Evolutionary conservation across 2,113 vertebrate genomes (phyloP).

Genomic region (Scartelaos histophorus): DNA sequence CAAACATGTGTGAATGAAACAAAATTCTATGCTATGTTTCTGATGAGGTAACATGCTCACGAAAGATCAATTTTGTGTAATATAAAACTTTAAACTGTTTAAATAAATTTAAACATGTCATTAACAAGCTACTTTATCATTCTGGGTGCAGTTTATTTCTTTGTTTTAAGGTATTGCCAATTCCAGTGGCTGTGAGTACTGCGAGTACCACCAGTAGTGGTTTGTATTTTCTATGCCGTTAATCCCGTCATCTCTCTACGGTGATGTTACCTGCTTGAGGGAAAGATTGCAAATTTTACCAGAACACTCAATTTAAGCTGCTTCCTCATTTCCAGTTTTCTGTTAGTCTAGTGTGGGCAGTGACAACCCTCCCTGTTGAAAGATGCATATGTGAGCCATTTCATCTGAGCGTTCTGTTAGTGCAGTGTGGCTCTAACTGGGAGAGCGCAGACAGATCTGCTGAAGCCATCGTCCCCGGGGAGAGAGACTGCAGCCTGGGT

Average conservation of each 20-base stretch:
- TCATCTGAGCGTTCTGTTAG: conserved; percentile 35
- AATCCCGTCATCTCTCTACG: background rate
- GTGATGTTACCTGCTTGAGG: background rate
- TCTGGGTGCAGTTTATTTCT: too few relatives aligned
- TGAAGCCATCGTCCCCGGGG: conserved; percentile 30
- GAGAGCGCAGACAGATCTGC: conserved; percentile 36
- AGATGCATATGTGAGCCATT: conserved; percentile 30
- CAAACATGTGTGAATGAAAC: too few relatives aligned
- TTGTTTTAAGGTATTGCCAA: too few relatives aligned
- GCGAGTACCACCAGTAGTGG: too few relatives aligned
- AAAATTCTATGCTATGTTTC: too few relatives aligned
- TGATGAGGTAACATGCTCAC: too few relatives aligned
- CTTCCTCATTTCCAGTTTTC: background rate
- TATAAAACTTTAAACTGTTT: too few relatives aligned
- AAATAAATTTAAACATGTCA: too few relatives aligned
- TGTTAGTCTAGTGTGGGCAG: background rate
- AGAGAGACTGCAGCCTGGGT: conserved; percentile 24
- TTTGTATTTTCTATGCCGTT: too few relatives aligned
- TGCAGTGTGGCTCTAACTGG: conserved; percentile 23
- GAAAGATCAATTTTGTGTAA: too few relatives aligned
- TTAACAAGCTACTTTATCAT: too few relatives aligned
- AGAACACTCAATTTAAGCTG: background rate
- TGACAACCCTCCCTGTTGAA: conserved; percentile 20
- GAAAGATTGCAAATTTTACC: background rate
- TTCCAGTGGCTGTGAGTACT: too few relatives aligned